Evolutionary conservation across 2,113 vertebrate genomes (phyloP), one percentile per base, ranked within the genome.

Genomic region (Caretta caretta): DNA sequence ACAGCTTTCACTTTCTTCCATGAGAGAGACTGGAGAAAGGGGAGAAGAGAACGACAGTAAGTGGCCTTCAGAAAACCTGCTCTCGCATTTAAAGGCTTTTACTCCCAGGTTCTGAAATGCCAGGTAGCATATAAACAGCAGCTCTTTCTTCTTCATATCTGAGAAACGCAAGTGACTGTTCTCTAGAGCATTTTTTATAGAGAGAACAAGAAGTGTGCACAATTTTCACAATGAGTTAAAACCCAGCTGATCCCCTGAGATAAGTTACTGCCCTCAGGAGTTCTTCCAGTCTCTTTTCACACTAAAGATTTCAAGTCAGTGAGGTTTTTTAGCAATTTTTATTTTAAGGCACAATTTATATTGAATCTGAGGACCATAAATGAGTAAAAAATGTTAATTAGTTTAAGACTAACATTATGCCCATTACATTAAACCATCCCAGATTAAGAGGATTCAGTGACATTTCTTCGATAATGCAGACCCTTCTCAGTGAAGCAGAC

Each of bases 221-320:
- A 84, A 79, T 46, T 46, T 48, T 48, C 56, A 80, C 0, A 57
- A 10, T 0, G 0, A 84, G 16, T 62, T 51, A 83, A 92, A 91
- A 10, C 65, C 53, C 8, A 29, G 20, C 1, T 13, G 25, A 88
- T n/a, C 19, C 59, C 29, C 12, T 38, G 69, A 62, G 59, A 56
- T 0, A 1, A 38, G 19, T 29, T 6, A 19, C 10, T 6, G 75
- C 3, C 42, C 75, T 88, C 24, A 59, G 14, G 93, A 24, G 3
- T 5, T 6, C 14, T 80, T 56, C 51, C 87, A 78, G 59, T 81
- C 12, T 25, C 83, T 84, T 57, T 25, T 76, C 53, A 80, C 87
- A 80, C 6, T 25, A 16, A 90, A 12, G 29, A 59, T 31, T 83
- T 19, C 65, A n/a, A 69, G 62, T 17, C 8, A 38, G 62, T 65